These are phyloP conservation scores for Drosophila eohydei DNA, from an alignment of 2,888 invertebrate species.

Conservation along the genomic window DNA sequence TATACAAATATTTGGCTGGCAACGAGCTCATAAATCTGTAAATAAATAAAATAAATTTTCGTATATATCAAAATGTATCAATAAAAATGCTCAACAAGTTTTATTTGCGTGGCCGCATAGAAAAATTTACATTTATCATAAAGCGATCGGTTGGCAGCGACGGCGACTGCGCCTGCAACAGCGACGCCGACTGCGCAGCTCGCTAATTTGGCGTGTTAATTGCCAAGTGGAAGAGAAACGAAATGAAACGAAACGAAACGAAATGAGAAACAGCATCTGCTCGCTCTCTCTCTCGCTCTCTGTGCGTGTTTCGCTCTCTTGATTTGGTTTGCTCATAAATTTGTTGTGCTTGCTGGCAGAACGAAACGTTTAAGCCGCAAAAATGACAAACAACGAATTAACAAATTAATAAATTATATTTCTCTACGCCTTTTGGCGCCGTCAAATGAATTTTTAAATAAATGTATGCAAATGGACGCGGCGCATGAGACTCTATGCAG, in stretches of 20 bases:
- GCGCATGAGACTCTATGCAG: conserved; percentile 39
- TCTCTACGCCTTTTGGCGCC: conserved; percentile 57
- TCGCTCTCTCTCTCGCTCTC: background rate
- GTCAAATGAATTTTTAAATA: conserved; percentile 59
- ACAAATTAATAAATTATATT: conserved; percentile 81
- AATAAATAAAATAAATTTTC: conserved; percentile 77
- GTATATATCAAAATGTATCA: conserved; percentile 77
- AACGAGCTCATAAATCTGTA: conserved; percentile 78
- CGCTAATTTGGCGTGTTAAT: conserved; percentile 80
- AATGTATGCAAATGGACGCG: conserved; percentile 54
- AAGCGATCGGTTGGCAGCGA: conserved; percentile 38
- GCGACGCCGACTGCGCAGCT: conserved; percentile 37
- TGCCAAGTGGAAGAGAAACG: conserved; percentile 53
- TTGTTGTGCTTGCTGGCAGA: conserved; percentile 75
- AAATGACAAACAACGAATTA: conserved; percentile 81
- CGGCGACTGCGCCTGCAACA: background rate
- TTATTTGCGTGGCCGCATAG: conserved; percentile 60
- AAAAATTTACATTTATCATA: conserved; percentile 67
- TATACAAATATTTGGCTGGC: conserved; percentile 72
- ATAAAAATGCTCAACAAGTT: conserved; percentile 79
- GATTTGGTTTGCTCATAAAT: conserved; percentile 58
- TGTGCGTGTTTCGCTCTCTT: background rate
- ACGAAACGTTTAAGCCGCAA: conserved; percentile 81
- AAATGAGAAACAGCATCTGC: conserved; percentile 18
- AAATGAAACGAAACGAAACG: conserved; percentile 16